Conservation (phyloP, 1,140 invertebrate species). For the Physella acuta region DNA sequence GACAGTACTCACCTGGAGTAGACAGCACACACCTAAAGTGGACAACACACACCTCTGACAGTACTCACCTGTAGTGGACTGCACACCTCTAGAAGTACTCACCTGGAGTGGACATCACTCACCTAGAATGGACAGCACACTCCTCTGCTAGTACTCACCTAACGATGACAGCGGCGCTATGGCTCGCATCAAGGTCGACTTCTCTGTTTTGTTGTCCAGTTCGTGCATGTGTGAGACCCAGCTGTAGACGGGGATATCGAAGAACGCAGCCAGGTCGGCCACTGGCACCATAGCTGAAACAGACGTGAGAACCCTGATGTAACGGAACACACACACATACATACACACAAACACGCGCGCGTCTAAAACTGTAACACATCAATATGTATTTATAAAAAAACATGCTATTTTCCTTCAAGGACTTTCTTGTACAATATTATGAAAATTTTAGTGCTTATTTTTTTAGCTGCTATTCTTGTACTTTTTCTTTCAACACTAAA, state of each 20-base stretch:
- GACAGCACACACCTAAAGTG: no score
- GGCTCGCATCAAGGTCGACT: conserved; percentile 48
- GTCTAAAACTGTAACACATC: not conserved
- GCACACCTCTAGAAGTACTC: no score
- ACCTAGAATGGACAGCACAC: no score
- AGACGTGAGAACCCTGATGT: conserved; percentile 9
- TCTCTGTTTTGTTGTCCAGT: conserved; percentile 43
- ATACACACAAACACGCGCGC: conserved; percentile 21
- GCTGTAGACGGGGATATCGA: conserved; percentile 50
- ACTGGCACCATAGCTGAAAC: conserved; percentile 47
- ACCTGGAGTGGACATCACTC: no score
- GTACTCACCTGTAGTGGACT: no score
- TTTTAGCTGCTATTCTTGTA: no score
- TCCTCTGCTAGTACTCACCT: no score
- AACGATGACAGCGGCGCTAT: conserved; percentile 42
- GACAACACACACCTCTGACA: no score
- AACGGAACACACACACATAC: conserved; percentile 19
- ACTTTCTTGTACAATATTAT: not conserved
- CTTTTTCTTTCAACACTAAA: no score
- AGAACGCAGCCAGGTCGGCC: conserved; percentile 46
- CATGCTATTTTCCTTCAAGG: not conserved
- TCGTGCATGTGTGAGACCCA: conserved; percentile 48
- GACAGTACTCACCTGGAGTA: no score
- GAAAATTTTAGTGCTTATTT: not conserved
- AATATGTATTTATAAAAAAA: not conserved